These are phyloP conservation scores for Anguilla pacifica DNA, from an alignment of 2,797 vertebrate species.

Conservation along the genomic window DNA sequence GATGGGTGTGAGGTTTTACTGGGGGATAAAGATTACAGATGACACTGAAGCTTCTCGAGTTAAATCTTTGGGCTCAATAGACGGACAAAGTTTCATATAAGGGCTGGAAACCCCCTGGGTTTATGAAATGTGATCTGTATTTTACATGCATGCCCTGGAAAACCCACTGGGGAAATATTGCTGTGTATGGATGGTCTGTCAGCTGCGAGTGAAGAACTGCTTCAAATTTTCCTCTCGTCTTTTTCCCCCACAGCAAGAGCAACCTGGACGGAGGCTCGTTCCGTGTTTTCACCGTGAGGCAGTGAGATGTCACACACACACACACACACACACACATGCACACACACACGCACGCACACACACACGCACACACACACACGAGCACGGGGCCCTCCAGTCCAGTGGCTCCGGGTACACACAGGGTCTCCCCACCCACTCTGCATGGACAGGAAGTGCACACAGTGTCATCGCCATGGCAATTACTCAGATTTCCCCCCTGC, in stretches of 20 bases:
- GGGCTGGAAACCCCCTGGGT: neutral
- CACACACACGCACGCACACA: no score
- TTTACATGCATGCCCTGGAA: neutral
- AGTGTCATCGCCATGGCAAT: slow-evolving; percentile 45
- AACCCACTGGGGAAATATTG: neutral
- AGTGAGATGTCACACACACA: slow-evolving; percentile 54
- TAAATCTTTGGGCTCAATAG: neutral
- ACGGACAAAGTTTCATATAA: neutral
- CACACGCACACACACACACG: neutral
- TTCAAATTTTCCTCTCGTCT: slow-evolving; percentile 21
- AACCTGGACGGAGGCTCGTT: slow-evolving; percentile 72
- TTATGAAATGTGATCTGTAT: neutral
- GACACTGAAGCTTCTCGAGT: neutral
- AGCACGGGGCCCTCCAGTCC: slow-evolving; percentile 20
- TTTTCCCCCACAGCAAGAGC: slow-evolving; percentile 66
- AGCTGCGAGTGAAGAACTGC: neutral
- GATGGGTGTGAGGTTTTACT: neutral
- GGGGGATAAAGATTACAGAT: neutral
- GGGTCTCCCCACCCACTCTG: slow-evolving; percentile 50
- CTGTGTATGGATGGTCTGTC: neutral
- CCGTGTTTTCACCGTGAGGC: slow-evolving; percentile 70
- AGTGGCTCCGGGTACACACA: slow-evolving; percentile 40
- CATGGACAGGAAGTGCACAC: slow-evolving; percentile 52
- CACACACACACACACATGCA: neutral
- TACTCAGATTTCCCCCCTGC: slow-evolving; percentile 32